Evolutionary conservation across 2,797 vertebrate species (phyloP), one percentile per base, ranked within the genome.

Genomic region (Chloroceryle amazona): DNA sequence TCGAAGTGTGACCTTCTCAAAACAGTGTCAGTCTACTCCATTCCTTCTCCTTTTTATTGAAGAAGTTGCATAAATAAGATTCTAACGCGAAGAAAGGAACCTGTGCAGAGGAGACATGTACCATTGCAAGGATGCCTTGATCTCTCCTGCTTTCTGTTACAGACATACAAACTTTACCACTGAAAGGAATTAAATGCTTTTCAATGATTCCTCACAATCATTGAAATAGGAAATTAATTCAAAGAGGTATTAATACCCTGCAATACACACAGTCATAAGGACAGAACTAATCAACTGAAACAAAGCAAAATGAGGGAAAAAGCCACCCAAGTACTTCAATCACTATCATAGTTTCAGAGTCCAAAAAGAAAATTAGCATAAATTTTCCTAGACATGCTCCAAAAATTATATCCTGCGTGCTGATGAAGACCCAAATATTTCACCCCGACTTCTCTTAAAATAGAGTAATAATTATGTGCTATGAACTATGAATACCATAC

Each of bases 391-490:
- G 14, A 83, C 15, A 13, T 73, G 29, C 46, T 86, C 31, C 74
- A 89, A 81, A 81, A 92, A 83, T 37, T 84, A 55, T 42, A 82
- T 23, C 8, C n/a, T 68, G 19, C 15, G 22, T 86, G 6, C 65
- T 89, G 66, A 93, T 70, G 58, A 74, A 95, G 52, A 72, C 14
- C 11, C 35, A 62, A 41, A 85, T 8, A 84, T 81, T 89, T 91
- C 33, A 94, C 21, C 54, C 12, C 79, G 29, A 90, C 84, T 95
- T 47, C 14, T 79, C 3, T 55, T 65, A 73, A 58, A 93, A 93
- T 20, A 79, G 4, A 89, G 54, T 67, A 93, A 75, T 58, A 93
- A 95, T 54, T 89, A 65, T 52, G 96, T 93, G 63, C 13, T 73
- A 54, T 14, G 70, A 11, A 93, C 76, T 90, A 51, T 61, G 9